Conservation (phyloP, 2,888 invertebrate genomes). For the Epistrophe grossulariae region DNA sequence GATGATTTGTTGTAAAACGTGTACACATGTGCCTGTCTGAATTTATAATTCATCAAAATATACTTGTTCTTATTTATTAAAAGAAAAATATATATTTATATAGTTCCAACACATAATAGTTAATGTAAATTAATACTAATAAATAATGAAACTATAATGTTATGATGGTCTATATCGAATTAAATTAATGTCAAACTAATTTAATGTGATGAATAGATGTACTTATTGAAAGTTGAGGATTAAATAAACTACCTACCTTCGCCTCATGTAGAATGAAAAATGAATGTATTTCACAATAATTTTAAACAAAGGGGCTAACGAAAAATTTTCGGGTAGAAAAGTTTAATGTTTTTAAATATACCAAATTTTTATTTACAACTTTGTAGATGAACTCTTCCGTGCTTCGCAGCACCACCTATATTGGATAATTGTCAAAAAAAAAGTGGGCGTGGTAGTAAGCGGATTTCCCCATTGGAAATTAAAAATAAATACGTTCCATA, state of each 20-base stretch:
- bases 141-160: background rate
- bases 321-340: too few species aligned
- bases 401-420: too few species aligned
- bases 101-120: background rate
- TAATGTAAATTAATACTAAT: background rate
- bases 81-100: too few species aligned
- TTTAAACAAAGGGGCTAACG: too few species aligned
- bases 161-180: background rate
- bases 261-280: too few species aligned
- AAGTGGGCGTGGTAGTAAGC: too few species aligned
- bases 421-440: too few species aligned
- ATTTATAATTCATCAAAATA: slow-evolving; percentile 24
- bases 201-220: background rate
- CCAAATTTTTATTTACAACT: too few species aligned
- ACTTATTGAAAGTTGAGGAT: background rate
- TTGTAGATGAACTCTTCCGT: too few species aligned
- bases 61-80: slow-evolving; percentile 11
- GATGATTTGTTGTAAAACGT: slow-evolving; percentile 73
- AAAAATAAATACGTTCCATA: too few species aligned
- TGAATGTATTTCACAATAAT: background rate
- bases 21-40: slow-evolving; percentile 56
- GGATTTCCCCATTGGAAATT: too few species aligned
- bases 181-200: background rate
- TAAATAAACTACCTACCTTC: background rate
- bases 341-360: too few species aligned